Conservation (phyloP, 2,113 vertebrate genomes). For the Centrocercus urophasianus region DNA sequence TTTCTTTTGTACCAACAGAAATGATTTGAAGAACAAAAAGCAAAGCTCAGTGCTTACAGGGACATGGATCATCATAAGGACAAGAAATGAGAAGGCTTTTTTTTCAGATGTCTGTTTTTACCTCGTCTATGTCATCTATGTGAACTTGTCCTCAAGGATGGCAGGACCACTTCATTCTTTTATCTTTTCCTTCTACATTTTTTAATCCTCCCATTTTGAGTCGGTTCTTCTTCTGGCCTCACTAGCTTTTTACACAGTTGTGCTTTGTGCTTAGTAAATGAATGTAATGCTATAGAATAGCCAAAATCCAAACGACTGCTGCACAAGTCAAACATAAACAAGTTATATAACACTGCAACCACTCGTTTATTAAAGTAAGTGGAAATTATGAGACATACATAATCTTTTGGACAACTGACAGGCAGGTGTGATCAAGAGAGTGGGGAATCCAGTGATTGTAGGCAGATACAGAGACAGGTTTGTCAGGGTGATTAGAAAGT, state of each 20-base stretch:
- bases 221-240: not conserved
- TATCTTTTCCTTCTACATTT: not conserved
- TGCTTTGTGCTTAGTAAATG: slow-evolving; percentile 3
- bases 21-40: slow-evolving; percentile 6
- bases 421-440: slow-evolving; percentile 63
- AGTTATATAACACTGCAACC: slow-evolving; percentile 63
- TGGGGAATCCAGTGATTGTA: slow-evolving; percentile 38
- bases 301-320: not conserved
- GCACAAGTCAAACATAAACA: slow-evolving; percentile 56
- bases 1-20: slow-evolving; percentile 18
- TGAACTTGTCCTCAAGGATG: not conserved
- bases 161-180: not conserved
- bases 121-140: not conserved
- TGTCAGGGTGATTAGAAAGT: slow-evolving; percentile 36
- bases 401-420: slow-evolving; percentile 70
- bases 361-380: slow-evolving; percentile 55
- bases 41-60: not conserved
- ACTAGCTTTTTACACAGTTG: not conserved
- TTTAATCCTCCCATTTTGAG: not conserved
- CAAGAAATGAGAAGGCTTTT: not conserved
- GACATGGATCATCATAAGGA: not conserved
- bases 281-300: slow-evolving; percentile 5
- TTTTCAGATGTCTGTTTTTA: not conserved
- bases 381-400: slow-evolving; percentile 40
- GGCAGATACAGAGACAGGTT: slow-evolving; percentile 60